Evolutionary conservation across 2,888 invertebrate species (phyloP).

Genomic region (Drosophila prolongata): DNA sequence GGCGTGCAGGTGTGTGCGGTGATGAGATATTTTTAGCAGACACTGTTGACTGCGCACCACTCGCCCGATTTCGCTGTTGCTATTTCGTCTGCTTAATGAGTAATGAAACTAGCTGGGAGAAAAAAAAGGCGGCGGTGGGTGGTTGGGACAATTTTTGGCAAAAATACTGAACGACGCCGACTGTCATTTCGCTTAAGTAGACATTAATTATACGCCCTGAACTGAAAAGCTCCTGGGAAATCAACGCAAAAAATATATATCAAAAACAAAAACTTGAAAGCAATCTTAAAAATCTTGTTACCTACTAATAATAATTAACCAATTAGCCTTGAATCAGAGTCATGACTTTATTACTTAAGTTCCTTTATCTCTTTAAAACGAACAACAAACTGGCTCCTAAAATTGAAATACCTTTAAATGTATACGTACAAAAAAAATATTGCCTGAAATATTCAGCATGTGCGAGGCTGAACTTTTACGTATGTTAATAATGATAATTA

Average conservation of each 20-base stretch:
- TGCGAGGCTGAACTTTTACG: constrained; percentile 13
- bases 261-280: constrained; percentile 1
- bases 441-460: constrained; percentile 10
- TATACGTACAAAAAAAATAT: constrained; percentile 12
- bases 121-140: constrained; percentile 1
- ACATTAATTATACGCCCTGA: constrained; percentile 68
- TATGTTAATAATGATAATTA: constrained; percentile 54
- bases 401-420: neutral
- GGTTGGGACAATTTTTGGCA: constrained; percentile 2
- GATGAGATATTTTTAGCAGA: constrained; percentile 68
- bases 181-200: constrained; percentile 75
- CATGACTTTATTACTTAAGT: neutral
- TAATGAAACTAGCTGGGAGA: constrained; percentile 65
- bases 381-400: neutral
- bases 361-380: neutral
- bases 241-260: constrained; percentile 15
- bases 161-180: constrained; percentile 43
- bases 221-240: constrained; percentile 19
- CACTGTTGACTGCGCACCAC: constrained; percentile 65
- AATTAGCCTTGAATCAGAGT: constrained; percentile 1
- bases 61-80: constrained; percentile 57
- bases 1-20: constrained; percentile 67
- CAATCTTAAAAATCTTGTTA: no score
- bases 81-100: constrained; percentile 70
- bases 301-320: neutral